Conservation (phyloP, 2,113 vertebrate species). For the Leucosticte australis region DNA sequence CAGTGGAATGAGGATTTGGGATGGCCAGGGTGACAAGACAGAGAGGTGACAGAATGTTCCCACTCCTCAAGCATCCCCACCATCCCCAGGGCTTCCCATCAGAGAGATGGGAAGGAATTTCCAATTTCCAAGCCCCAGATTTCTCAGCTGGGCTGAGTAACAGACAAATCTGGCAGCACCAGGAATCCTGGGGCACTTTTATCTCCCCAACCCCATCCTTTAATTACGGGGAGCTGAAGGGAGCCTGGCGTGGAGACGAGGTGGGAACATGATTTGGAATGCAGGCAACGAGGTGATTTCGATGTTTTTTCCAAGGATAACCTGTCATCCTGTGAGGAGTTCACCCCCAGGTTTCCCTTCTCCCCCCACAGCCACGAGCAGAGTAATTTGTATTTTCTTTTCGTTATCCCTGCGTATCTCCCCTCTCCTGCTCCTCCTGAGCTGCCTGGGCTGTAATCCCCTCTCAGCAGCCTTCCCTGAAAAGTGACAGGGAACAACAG, state of each 20-base stretch:
- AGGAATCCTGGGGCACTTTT: background rate
- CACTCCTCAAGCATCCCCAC: background rate
- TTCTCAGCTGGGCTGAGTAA: background rate
- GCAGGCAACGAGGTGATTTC: background rate
- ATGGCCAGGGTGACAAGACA: background rate
- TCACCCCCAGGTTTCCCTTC: background rate
- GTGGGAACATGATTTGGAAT: background rate
- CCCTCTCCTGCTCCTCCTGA: slow-evolving; percentile 47
- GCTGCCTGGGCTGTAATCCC: slow-evolving; percentile 29
- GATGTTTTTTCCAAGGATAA: background rate
- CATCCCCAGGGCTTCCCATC: background rate
- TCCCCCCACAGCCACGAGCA: background rate
- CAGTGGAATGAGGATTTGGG: background rate
- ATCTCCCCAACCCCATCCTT: background rate
- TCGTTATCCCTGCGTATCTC: background rate
- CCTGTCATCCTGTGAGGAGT: background rate
- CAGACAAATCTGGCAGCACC: background rate
- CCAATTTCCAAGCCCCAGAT: background rate
- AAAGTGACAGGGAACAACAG: slow-evolving; percentile 44
- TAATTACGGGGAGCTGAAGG: background rate
- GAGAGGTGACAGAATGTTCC: background rate
- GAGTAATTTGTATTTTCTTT: slow-evolving; percentile 9
- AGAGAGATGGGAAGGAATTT: background rate
- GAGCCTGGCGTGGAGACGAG: background rate
- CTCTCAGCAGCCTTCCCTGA: slow-evolving; percentile 27